Evolutionary conservation across 2,797 vertebrate species (phyloP).

Genomic region (Sparidentex hasta): DNA sequence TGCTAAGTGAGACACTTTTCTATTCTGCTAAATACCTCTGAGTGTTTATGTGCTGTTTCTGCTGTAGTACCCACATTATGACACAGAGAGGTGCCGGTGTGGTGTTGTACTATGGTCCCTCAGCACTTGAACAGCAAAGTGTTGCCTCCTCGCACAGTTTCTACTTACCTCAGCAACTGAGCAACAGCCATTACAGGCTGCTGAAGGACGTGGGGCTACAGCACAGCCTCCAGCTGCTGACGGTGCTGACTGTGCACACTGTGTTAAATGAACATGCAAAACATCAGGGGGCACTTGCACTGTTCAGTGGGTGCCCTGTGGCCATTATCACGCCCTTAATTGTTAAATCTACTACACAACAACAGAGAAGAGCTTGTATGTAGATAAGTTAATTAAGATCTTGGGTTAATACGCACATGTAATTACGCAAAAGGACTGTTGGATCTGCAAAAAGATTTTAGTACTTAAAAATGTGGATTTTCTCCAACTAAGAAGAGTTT

Average conservation of each 20-base stretch:
- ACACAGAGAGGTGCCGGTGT: slow-evolving; percentile 42
- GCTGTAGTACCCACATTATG: slow-evolving; percentile 25
- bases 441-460: too few relatives aligned
- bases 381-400: background rate
- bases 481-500: too few relatives aligned
- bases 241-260: background rate
- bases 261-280: background rate
- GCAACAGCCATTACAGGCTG: slow-evolving; percentile 8
- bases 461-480: too few relatives aligned
- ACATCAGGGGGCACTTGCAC: too few relatives aligned
- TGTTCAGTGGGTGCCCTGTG: background rate
- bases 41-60: background rate
- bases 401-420: background rate
- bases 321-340: background rate
- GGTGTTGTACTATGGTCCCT: background rate
- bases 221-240: slow-evolving; percentile 15
- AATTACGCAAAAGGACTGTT: background rate
- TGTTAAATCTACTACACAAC: background rate
- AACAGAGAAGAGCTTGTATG: background rate
- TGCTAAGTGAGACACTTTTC: background rate
- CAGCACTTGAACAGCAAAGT: slow-evolving; percentile 2
- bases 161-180: slow-evolving; percentile 39
- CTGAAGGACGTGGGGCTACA: slow-evolving; percentile 14
- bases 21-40: background rate
- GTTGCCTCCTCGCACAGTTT: slow-evolving; percentile 19